Conservation (phyloP, 2,888 invertebrate species). For the Eilema griseolum region DNA sequence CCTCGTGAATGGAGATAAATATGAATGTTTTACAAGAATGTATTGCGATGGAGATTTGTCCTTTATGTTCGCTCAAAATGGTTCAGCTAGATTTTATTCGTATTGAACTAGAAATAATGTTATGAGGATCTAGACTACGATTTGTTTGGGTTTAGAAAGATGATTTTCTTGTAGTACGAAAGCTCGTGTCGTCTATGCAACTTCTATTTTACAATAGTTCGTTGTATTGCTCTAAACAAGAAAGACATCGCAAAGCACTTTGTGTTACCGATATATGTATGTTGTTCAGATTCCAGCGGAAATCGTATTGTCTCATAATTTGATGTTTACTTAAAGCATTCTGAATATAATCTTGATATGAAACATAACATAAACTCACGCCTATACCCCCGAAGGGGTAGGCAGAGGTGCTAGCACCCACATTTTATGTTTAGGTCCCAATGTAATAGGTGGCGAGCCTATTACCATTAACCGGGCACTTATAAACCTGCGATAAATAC, state of each 20-base stretch:
- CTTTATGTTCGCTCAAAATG: neutral
- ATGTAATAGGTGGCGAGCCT: too few species aligned
- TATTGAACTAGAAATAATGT: slow-evolving; percentile 1
- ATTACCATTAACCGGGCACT: too few species aligned
- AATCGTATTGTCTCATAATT: neutral
- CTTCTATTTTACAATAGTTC: neutral
- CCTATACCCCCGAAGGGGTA: too few species aligned
- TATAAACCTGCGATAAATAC: too few species aligned
- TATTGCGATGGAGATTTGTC: slow-evolving; percentile 32
- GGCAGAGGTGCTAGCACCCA: too few species aligned
- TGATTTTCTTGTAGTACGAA: neutral
- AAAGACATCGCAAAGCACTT: neutral
- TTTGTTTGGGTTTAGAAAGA: slow-evolving; percentile 1
- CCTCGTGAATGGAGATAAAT: slow-evolving; percentile 11
- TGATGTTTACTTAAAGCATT: neutral
- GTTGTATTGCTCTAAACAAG: neutral
- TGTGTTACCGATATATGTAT: neutral
- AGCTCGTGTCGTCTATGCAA: neutral
- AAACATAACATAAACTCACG: too few species aligned
- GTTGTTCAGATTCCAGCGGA: neutral
- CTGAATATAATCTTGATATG: too few species aligned
- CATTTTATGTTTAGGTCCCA: too few species aligned
- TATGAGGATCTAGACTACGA: neutral
- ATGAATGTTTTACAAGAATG: slow-evolving; percentile 31
- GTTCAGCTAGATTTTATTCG: neutral